Evolutionary conservation across 2,888 invertebrate genomes (phyloP).

Genomic region (Abrostola tripartita): DNA sequence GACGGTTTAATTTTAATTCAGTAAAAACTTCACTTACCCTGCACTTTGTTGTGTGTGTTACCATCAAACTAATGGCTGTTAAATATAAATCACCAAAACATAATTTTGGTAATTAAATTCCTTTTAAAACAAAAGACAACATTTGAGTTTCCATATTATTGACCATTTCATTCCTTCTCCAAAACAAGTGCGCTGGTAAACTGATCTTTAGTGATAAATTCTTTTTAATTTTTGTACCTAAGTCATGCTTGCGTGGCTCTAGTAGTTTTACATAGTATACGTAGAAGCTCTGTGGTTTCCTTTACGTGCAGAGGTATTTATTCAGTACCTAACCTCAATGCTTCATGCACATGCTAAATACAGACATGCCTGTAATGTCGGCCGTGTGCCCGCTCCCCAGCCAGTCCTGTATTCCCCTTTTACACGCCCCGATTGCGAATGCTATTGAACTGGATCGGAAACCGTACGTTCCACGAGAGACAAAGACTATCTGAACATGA

Average conservation of each 20-base stretch:
- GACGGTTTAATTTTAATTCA: slow-evolving; percentile 43
- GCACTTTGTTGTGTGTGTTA: slow-evolving; percentile 20
- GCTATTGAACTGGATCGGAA: slow-evolving; percentile 53
- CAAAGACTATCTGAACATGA: slow-evolving; percentile 33
- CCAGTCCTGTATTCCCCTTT: slow-evolving; percentile 37
- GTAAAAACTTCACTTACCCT: slow-evolving; percentile 18
- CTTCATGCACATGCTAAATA: slow-evolving; percentile 32
- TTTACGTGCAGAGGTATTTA: slow-evolving; percentile 14
- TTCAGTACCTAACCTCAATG: slow-evolving; percentile 11
- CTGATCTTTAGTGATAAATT: background rate
- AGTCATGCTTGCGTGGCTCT: too few relatives aligned
- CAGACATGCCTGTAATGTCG: slow-evolving; percentile 23
- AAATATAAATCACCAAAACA: slow-evolving; percentile 4
- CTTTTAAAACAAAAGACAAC: too few relatives aligned
- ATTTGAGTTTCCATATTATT: background rate
- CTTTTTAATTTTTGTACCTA: background rate
- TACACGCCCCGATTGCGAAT: slow-evolving; percentile 46
- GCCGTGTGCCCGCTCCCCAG: slow-evolving; percentile 35
- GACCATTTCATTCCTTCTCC: too few relatives aligned
- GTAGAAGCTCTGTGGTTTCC: slow-evolving; percentile 15
- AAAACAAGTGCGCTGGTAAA: background rate
- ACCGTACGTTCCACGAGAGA: slow-evolving; percentile 44
- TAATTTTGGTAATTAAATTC: slow-evolving; percentile 9
- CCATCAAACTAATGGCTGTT: slow-evolving; percentile 17
- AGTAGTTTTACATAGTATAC: background rate